Evolutionary conservation across 2,888 invertebrate genomes (phyloP).

Genomic region (Euplagia quadripunctaria): DNA sequence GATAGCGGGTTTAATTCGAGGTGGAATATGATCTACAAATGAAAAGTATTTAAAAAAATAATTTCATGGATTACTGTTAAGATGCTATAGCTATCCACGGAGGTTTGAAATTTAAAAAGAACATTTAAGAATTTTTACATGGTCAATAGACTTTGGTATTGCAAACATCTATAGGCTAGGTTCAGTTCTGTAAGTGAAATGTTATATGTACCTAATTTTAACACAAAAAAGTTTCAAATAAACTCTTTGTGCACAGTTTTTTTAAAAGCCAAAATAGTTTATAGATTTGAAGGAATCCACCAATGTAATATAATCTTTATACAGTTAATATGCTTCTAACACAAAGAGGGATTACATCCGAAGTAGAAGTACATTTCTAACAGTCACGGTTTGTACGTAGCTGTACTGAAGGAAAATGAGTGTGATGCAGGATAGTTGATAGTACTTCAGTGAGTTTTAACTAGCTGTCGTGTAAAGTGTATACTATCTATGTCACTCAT

Average conservation of each 20-base stretch:
- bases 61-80: neutral
- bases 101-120: neutral
- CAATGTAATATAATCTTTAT: no score
- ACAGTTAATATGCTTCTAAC: no score
- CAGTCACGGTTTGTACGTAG: no score
- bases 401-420: no score
- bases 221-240: no score
- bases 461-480: neutral
- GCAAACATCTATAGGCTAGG: neutral
- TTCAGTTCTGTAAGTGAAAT: neutral
- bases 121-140: neutral
- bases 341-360: no score
- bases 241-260: no score
- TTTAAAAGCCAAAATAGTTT: no score
- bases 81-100: neutral
- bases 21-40: neutral
- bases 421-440: no score
- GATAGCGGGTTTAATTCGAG: constrained; percentile 31
- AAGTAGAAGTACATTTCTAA: no score
- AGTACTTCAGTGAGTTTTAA: neutral
- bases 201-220: neutral
- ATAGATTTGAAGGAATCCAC: no score
- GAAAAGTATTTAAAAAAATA: neutral
- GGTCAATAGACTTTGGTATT: neutral
- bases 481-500: neutral